Conservation (phyloP, 2,888 invertebrate species). For the Cantharis flavilabris region DNA sequence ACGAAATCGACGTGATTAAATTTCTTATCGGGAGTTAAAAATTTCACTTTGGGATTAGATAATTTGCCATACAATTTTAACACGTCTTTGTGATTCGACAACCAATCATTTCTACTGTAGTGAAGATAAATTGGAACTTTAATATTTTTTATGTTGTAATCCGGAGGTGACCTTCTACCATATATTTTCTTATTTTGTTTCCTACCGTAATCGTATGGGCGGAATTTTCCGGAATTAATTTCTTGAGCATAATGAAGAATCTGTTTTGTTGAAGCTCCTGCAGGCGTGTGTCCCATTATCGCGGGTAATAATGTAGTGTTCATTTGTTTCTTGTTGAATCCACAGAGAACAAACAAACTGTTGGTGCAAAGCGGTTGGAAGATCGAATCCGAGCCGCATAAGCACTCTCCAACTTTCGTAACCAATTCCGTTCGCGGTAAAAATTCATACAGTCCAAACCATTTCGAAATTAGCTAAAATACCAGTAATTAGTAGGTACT, state of each 20-base stretch:
- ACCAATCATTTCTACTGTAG: slow-evolving; percentile 56
- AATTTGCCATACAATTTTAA: slow-evolving; percentile 53
- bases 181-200: slow-evolving; percentile 40
- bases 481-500: no score
- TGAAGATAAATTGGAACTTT: slow-evolving; percentile 54
- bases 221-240: slow-evolving; percentile 51
- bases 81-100: slow-evolving; percentile 56
- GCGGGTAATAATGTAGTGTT: slow-evolving; percentile 48
- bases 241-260: slow-evolving; percentile 36
- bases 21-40: slow-evolving; percentile 55
- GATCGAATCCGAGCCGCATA: slow-evolving; percentile 62
- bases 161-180: slow-evolving; percentile 46
- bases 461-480: neutral
- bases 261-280: slow-evolving; percentile 36
- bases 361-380: slow-evolving; percentile 68
- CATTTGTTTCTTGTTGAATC: slow-evolving; percentile 63
- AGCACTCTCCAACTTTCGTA: slow-evolving; percentile 57
- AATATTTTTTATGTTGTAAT: slow-evolving; percentile 50
- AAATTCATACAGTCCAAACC: slow-evolving; percentile 63
- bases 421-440: slow-evolving; percentile 62
- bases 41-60: slow-evolving; percentile 56
- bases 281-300: slow-evolving; percentile 35
- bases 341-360: slow-evolving; percentile 67
- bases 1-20: slow-evolving; percentile 66
- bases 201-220: slow-evolving; percentile 64